Percentiles rank a stretch among this genome's conserved stretches.
phyloP scores from a whole-genome alignment of 2,888 invertebrate genomes.

The Kuschelorhynchus macadamiae region DNA sequence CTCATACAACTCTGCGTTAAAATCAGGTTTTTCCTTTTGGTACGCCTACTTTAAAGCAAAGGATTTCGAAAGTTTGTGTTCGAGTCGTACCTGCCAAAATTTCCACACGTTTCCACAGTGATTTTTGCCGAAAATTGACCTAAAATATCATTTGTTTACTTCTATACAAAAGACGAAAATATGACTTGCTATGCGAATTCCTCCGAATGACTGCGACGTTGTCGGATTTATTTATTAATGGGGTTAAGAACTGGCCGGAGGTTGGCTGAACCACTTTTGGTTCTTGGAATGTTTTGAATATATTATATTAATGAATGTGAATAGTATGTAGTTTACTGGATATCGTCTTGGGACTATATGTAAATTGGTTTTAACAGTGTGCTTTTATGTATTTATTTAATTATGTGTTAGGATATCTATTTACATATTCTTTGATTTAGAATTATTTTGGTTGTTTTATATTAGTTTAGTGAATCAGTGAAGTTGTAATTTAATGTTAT shows the following conservation, averaged over 20 bases:
- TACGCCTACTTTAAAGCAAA: not conserved
- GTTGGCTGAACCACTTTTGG: not conserved
- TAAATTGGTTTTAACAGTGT: too few relatives aligned
- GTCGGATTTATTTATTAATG: slow-evolving; percentile 27
- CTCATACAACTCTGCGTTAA: slow-evolving; percentile 19
- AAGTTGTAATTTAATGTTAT: too few relatives aligned
- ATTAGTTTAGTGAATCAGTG: too few relatives aligned
- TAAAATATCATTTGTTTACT: slow-evolving; percentile 42
- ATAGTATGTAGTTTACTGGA: too few relatives aligned
- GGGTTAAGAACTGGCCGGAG: not conserved
- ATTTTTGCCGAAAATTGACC: slow-evolving; percentile 36
- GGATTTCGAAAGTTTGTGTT: not conserved
- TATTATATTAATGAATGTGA: too few relatives aligned
- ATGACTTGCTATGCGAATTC: slow-evolving; percentile 44
- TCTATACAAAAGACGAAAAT: slow-evolving; percentile 41
- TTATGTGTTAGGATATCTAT: too few relatives aligned
- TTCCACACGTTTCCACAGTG: slow-evolving; percentile 16
- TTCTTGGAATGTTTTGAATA: not conserved
- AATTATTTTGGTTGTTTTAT: too few relatives aligned
- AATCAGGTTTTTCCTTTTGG: not conserved
- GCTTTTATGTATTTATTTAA: too few relatives aligned
- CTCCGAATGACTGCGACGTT: slow-evolving; percentile 29
- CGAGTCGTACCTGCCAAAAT: slow-evolving; percentile 1
- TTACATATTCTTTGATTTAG: too few relatives aligned
- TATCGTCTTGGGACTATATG: too few relatives aligned